Base-by-base conservation (phyloP, 2,797 vertebrate species). In the Lateolabrax maculatus region DNA sequence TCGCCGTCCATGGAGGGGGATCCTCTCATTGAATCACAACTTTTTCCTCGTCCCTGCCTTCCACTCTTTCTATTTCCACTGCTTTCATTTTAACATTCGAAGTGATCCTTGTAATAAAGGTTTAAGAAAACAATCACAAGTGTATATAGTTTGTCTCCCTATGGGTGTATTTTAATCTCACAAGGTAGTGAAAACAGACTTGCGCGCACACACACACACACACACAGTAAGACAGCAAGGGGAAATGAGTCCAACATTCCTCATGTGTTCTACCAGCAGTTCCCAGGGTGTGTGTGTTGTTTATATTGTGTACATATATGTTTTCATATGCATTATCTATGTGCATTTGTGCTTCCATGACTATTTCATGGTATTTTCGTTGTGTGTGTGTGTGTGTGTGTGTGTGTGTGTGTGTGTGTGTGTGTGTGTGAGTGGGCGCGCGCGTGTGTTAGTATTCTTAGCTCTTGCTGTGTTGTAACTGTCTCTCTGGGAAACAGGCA, bases 401-500 rank as follows among this genome's bases (percentile, higher is more conserved):
- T 39, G 21, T 2, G 68, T 9, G 51, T 34, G n/a, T 78, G 70
- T 51, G 68, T 68, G 51, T 62, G 61, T 39, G 34, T 67, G 71
- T 34, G 56, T 55, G 57, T 44, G 79, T 23, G 60, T 39, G 21
- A 2, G 68, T 9, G 51, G n/a, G n/a, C n/a, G n/a, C n/a, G n/a
- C n/a, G n/a, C n/a, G n/a, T n/a, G n/a, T n/a, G n/a, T n/a, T 34
- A 29, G 64, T 87, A 77, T 87, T 84, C 70, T 81, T 76, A 60
- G 80, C 82, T 87, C 85, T 75, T 73, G 82, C 86, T 90, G 85
- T 80, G 87, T 57, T 80, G 61, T 74, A 86, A 88, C 84, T 67
- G 84, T 84, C 88, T 85, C 83, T 79, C 81, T 83, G 89, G 81
- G 86, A 89, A 90, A 84, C 81, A 87, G 81, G 76, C 84, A 73